These are phyloP conservation scores for Eudemis profundana DNA, from an alignment of 2,888 invertebrate species.

Conservation along the genomic window DNA sequence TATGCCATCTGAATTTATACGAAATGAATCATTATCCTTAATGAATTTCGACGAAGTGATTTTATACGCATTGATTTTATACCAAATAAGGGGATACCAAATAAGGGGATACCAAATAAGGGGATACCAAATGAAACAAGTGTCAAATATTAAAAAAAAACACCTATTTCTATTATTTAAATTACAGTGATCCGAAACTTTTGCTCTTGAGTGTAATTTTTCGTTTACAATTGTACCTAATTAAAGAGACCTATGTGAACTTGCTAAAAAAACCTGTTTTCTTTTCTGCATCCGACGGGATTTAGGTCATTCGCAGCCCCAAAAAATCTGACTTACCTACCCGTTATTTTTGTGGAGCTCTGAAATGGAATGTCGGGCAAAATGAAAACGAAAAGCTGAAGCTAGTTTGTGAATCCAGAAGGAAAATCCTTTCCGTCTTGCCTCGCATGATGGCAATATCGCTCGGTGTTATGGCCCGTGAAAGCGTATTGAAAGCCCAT, in stretches of 20 bases:
- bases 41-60: too few species aligned
- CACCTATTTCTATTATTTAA: too few species aligned
- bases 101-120: too few species aligned
- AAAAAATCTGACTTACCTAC: too few species aligned
- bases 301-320: neutral
- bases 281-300: neutral
- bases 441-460: constrained; percentile 25
- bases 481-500: constrained; percentile 61
- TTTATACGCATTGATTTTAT: too few species aligned
- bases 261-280: neutral
- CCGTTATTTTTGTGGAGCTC: constrained; percentile 1
- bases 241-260: neutral
- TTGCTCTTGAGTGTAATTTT: too few species aligned
- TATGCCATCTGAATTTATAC: too few species aligned
- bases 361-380: constrained; percentile 9
- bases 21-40: too few species aligned
- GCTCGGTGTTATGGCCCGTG: constrained; percentile 55
- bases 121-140: too few species aligned
- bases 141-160: too few species aligned
- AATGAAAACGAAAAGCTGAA: constrained; percentile 22
- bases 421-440: constrained; percentile 18
- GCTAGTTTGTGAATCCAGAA: constrained; percentile 16
- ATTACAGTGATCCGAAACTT: too few species aligned
- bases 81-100: too few species aligned
- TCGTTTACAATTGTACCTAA: neutral